These are phyloP conservation scores for Harpegnathos saltator DNA, from an alignment of 1,140 invertebrate species.

Conservation along the genomic window DNA sequence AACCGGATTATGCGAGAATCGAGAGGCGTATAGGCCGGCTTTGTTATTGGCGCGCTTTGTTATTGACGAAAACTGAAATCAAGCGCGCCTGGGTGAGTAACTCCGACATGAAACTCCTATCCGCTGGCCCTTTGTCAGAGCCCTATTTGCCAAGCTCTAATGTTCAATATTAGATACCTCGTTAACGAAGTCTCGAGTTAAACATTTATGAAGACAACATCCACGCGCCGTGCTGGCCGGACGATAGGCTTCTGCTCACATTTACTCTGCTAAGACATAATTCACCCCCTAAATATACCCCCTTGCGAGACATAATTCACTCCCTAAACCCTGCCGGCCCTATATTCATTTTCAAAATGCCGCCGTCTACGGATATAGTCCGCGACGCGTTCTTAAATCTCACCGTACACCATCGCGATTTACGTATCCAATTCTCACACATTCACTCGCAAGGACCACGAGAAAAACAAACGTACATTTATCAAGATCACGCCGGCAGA, in stretches of 20 bases:
- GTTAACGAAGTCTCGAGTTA: constrained; percentile 57
- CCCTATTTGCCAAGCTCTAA: constrained; percentile 47
- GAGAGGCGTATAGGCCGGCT: too few species aligned
- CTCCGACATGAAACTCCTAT: constrained; percentile 34
- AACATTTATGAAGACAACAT: constrained; percentile 46
- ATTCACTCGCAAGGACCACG: neutral
- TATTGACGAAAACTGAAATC: constrained; percentile 50
- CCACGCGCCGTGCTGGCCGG: neutral
- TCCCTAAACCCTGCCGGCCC: neutral
- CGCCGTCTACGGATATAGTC: neutral
- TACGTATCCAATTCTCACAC: neutral
- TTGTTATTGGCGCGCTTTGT: constrained; percentile 25
- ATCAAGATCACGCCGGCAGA: neutral
- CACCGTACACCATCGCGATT: neutral
- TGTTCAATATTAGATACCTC: constrained; percentile 46
- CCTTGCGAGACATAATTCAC: neutral
- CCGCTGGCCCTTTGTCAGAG: constrained; percentile 45
- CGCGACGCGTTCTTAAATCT: neutral
- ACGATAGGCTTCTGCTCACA: neutral
- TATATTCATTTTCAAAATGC: neutral
- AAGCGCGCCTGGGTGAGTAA: constrained; percentile 17
- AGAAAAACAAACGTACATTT: neutral
- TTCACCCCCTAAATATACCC: neutral
- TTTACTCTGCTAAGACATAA: constrained; percentile 9
- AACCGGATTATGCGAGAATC: neutral